Conservation (phyloP, 2,888 invertebrate genomes). For the Molanna angustata region DNA sequence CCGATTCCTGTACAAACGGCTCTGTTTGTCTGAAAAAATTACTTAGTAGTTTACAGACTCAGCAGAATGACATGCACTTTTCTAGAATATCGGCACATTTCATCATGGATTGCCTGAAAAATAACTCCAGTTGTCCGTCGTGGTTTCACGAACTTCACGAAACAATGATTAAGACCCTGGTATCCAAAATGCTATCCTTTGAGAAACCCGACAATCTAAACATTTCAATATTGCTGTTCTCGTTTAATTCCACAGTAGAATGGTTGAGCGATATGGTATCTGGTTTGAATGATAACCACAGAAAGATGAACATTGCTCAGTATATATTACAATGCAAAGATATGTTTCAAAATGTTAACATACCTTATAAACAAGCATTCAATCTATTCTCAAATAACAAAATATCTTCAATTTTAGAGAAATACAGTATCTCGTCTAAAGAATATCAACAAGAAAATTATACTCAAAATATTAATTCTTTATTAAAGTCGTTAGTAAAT, state of each 20-base stretch:
- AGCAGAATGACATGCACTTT: constrained; percentile 31
- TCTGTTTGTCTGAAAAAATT: constrained; percentile 19
- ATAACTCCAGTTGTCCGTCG: constrained; percentile 7
- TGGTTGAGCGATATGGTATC: constrained; percentile 23
- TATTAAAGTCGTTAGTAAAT: constrained; percentile 24
- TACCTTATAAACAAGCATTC: constrained; percentile 30
- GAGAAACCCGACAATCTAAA: constrained; percentile 27
- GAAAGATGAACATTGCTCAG: constrained; percentile 25
- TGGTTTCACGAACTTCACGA: constrained; percentile 27
- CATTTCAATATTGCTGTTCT: constrained; percentile 26
- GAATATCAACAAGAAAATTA: constrained; percentile 26
- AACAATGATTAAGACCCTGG: constrained; percentile 17
- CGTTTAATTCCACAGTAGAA: constrained; percentile 20
- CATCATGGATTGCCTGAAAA: constrained; percentile 11
- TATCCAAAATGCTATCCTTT: constrained; percentile 23
- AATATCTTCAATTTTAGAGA: constrained; percentile 28
- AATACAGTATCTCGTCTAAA: constrained; percentile 23
- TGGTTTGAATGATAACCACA: constrained; percentile 13
- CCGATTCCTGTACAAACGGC: constrained; percentile 18
- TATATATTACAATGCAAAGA: constrained; percentile 28
- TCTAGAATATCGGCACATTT: constrained; percentile 23
- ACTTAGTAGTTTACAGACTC: constrained; percentile 21
- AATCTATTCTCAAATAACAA: constrained; percentile 24
- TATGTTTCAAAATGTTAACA: constrained; percentile 22
- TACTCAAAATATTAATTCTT: constrained; percentile 15